Conservation (phyloP, 1,140 invertebrate genomes). For the Wasmannia auropunctata region DNA sequence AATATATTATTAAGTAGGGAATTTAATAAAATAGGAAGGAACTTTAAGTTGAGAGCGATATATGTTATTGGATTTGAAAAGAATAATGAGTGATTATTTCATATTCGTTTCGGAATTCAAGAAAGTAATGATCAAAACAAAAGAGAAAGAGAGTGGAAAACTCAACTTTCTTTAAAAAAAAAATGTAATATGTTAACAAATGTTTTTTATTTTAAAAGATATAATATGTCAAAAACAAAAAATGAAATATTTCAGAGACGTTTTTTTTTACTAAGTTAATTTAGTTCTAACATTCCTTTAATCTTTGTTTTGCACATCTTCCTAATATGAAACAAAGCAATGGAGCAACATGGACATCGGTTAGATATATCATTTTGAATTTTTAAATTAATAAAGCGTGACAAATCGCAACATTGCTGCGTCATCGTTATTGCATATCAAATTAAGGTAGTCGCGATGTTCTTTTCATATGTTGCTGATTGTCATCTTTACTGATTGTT, state of each 20-base stretch:
- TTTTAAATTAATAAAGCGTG: neutral
- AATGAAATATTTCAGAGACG: neutral
- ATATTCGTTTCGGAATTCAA: neutral
- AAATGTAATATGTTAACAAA: too few relatives aligned
- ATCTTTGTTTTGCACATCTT: neutral
- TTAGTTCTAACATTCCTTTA: neutral
- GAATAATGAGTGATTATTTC: neutral
- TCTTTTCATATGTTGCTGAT: neutral
- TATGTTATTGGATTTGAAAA: neutral
- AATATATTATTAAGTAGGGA: constrained; percentile 16
- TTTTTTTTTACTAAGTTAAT: neutral
- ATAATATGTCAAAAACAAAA: neutral
- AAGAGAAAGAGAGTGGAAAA: neutral
- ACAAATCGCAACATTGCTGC: neutral
- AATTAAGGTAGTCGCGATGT: neutral
- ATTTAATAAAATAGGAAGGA: neutral
- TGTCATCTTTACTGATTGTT: neutral
- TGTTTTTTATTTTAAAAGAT: neutral
- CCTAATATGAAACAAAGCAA: neutral
- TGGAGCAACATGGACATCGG: neutral
- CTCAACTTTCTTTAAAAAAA: neutral
- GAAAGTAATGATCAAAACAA: neutral
- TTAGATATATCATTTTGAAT: neutral
- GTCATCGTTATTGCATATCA: neutral
- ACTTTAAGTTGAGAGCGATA: neutral